Conservation (phyloP, 1,140 invertebrate genomes). For the Helicoverpa armigera region DNA sequence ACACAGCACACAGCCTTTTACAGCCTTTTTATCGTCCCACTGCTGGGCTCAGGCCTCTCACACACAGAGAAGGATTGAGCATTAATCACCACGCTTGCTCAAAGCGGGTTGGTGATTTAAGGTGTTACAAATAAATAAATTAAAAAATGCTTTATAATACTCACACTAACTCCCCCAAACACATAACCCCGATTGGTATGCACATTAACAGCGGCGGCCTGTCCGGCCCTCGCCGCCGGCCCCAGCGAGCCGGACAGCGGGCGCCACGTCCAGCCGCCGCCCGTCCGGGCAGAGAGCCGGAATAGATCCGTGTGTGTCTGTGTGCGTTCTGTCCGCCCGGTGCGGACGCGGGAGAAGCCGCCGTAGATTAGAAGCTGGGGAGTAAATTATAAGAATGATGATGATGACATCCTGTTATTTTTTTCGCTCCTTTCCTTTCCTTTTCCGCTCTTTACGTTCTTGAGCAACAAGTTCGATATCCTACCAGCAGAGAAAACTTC, state of each 20-base stretch:
- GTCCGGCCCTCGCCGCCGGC: constrained; percentile 64
- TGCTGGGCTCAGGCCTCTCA: too few species aligned
- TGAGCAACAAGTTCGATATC: too few species aligned
- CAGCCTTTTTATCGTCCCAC: too few species aligned
- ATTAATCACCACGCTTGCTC: too few species aligned
- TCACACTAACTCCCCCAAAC: constrained; percentile 83
- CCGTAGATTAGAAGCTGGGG: constrained; percentile 92
- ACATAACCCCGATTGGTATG: constrained; percentile 89
- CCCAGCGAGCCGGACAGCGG: constrained; percentile 52
- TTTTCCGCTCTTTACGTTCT: too few species aligned
- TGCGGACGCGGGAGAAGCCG: constrained; percentile 94
- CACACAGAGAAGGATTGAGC: too few species aligned
- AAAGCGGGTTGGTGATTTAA: too few species aligned
- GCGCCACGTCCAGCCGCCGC: constrained; percentile 64
- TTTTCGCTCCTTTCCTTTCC: too few species aligned
- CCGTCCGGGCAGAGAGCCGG: constrained; percentile 90
- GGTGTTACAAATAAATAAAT: too few species aligned
- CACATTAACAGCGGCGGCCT: constrained; percentile 74
- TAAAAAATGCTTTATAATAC: constrained; percentile 44
- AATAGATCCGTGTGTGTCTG: constrained; percentile 94
- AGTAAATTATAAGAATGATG: not conserved
- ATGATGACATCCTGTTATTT: too few species aligned
- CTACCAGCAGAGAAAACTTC: too few species aligned
- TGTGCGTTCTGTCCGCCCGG: constrained; percentile 93
- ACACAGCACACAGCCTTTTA: too few species aligned